Base-by-base conservation (phyloP, 2,797 vertebrate species). In the Tadarida brasiliensis region DNA sequence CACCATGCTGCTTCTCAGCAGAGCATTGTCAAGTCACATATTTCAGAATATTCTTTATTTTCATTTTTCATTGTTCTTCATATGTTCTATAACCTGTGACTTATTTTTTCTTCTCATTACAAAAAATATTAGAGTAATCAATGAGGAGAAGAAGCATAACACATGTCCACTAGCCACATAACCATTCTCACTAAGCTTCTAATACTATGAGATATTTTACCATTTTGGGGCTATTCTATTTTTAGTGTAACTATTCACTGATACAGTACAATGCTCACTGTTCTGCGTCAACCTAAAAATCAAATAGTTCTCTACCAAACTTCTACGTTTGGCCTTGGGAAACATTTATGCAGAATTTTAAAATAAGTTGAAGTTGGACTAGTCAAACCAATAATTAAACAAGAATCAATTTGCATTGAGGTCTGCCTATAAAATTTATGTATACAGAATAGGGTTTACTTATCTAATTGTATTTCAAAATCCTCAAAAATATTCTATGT, bases 21-120 rank as follows among this genome's bases (percentile, higher is more conserved):
- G 74, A 61, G 51, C 22, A 2, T 19, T 82, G 44, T 85, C 44
- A 93, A 85, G 26, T 26, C 26, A 78, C 67, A 56, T 47, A 90
- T 68, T 92, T 94, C 44, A 94, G 24, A 90, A 82, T 47, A 44
- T 57, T 26, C 16, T 85, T 95, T 91, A 51, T 93, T 96, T 91
- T 49, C n/a, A n/a, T n/a, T n/a, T n/a, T n/a, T n/a, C 67, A 83
- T 87, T 95, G 65, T 77, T 89, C 26, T 91, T 95, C 11, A 28
- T 84, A 74, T 83, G 63, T 49, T 85, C 56, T 59, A 24, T 57
- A 49, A 16, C 5, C 35, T 91, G 24, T 67, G 44, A 80, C 44
- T 83, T 73, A 35, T 54, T 76, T 63, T 93, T 87, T 77, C 30
- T 94, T 80, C 68, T 90, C 71, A 95, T 91, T 96, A 71, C 86